Evolutionary conservation across 2,888 invertebrate species (phyloP).

Genomic region (Elysia crispata): DNA sequence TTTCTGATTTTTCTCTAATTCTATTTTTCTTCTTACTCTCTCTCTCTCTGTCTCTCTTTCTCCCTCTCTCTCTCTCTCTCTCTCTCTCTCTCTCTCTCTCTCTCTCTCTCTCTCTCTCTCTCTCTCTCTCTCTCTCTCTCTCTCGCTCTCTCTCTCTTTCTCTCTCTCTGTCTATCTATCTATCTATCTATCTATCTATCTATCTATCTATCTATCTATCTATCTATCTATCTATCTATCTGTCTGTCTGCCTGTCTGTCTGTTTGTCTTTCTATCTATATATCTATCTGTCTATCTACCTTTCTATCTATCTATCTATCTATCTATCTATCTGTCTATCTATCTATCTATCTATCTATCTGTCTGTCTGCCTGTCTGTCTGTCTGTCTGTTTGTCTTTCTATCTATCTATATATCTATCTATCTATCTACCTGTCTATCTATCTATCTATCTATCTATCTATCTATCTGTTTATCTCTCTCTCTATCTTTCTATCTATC

Average conservation of each 20-base stretch:
- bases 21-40: neutral
- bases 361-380: neutral
- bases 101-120: neutral
- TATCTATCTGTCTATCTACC: neutral
- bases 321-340: neutral
- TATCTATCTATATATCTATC: neutral
- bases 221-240: neutral
- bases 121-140: neutral
- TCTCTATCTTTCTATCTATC: neutral
- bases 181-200: neutral
- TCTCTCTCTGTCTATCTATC: neutral
- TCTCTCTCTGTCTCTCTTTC: neutral
- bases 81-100: constrained; percentile 3
- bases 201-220: constrained; percentile 10
- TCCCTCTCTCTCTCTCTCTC: neutral
- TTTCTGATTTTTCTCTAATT: neutral
- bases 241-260: neutral
- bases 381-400: neutral
- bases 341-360: neutral
- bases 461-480: neutral
- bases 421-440: neutral
- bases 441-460: neutral
- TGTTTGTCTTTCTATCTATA: neutral
- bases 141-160: neutral
- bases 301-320: neutral